These are phyloP conservation scores for Coilia nasus DNA, from an alignment of 2,797 vertebrate genomes.

Conservation along the genomic window DNA sequence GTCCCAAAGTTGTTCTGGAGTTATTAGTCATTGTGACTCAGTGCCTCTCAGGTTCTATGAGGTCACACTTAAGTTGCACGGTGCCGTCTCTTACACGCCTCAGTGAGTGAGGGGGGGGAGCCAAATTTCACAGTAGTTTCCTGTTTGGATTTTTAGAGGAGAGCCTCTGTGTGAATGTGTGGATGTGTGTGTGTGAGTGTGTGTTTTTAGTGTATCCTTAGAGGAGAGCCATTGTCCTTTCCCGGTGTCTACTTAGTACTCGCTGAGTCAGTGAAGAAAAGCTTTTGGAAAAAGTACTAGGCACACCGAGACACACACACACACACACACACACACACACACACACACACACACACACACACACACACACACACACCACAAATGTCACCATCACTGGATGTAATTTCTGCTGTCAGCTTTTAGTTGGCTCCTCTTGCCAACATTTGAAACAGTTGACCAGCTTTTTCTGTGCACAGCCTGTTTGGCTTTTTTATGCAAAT, in stretches of 20 bases:
- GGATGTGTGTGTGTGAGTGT: too few relatives aligned
- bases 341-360: conserved; percentile 5
- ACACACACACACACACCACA: conserved; percentile 16
- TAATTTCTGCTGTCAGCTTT: background rate
- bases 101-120: background rate
- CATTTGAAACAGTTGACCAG: too few relatives aligned
- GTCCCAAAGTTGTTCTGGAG: background rate
- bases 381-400: background rate
- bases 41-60: background rate
- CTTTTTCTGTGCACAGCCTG: too few relatives aligned
- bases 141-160: background rate
- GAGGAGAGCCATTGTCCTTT: background rate
- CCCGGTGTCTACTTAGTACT: too few relatives aligned
- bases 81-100: background rate
- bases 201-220: background rate
- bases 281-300: background rate
- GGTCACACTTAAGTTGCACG: background rate
- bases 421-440: too few relatives aligned
- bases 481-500: too few relatives aligned
- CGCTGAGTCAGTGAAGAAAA: background rate
- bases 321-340: conserved; percentile 15
- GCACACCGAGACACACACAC: background rate
- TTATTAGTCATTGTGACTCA: conserved; percentile 9
- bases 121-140: too few relatives aligned
- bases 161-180: too few relatives aligned